phyloP scores from a whole-genome alignment of 2,888 invertebrate genomes.

The Caenorhabditis japonica region DNA sequence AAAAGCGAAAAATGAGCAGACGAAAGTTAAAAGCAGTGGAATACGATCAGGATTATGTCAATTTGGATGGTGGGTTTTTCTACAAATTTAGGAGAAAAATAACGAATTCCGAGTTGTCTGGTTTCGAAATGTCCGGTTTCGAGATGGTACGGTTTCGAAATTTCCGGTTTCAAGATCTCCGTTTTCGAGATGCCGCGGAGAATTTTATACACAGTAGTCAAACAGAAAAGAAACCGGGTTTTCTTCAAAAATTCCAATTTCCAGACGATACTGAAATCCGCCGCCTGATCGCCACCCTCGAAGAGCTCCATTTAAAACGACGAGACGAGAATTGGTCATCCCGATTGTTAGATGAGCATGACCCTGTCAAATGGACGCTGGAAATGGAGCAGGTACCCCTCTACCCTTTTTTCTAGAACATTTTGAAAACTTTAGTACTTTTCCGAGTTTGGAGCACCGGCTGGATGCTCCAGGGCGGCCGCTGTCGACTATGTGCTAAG shows the following conservation, averaged over 20 bases:
- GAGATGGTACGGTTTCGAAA: too few relatives aligned
- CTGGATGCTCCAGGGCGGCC: constrained; percentile 27
- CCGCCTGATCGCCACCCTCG: constrained; percentile 51
- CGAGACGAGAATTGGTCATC: constrained; percentile 57
- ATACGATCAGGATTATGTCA: constrained; percentile 54
- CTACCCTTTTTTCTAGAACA: neutral
- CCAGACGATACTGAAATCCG: constrained; percentile 56
- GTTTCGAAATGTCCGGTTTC: too few relatives aligned
- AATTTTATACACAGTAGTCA: too few relatives aligned
- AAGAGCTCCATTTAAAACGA: constrained; percentile 50
- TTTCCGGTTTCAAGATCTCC: too few relatives aligned
- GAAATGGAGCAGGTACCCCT: constrained; percentile 45
- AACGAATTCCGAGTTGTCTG: too few relatives aligned
- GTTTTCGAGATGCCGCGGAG: too few relatives aligned
- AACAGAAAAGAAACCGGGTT: too few relatives aligned
- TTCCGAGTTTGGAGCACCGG: constrained; percentile 40
- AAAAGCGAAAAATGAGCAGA: constrained; percentile 44
- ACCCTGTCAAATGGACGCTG: constrained; percentile 35
- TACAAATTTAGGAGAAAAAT: neutral
- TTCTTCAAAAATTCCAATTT: too few relatives aligned
- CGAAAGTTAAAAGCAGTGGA: constrained; percentile 59
- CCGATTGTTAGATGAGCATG: constrained; percentile 50
- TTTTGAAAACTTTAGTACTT: constrained; percentile 49
- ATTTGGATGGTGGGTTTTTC: constrained; percentile 54
- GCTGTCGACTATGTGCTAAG: constrained; percentile 57